Percentiles rank a stretch among this genome's conserved stretches.
Evolutionary conservation across 2,797 vertebrate genomes (phyloP).

Genomic region (Sebastolobus altivelis): DNA sequence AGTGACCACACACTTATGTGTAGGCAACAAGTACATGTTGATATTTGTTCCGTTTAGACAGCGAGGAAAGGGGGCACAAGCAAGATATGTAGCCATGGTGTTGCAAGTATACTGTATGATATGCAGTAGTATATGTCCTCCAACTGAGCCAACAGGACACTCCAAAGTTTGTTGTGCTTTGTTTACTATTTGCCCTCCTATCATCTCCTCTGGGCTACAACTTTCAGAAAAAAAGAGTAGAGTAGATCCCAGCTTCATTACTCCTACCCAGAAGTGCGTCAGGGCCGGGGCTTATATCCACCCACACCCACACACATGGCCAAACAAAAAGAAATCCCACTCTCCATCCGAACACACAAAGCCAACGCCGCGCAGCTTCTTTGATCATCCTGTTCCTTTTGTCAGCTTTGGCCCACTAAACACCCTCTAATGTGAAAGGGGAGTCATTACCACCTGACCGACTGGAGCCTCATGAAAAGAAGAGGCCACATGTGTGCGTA

Average conservation of each 20-base stretch:
- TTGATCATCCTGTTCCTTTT: constrained; percentile 68
- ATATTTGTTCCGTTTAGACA: background rate
- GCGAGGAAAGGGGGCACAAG: background rate
- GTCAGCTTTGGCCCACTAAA: constrained; percentile 61
- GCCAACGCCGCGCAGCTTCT: constrained; percentile 29
- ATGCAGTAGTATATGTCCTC: background rate
- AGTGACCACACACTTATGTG: background rate
- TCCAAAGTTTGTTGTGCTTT: constrained; percentile 3
- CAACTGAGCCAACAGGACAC: background rate
- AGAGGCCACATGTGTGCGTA: constrained; percentile 65
- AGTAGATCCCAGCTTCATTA: constrained; percentile 15
- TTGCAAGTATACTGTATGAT: background rate
- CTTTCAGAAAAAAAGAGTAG: background rate
- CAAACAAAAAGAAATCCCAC: constrained; percentile 31
- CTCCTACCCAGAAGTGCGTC: constrained; percentile 4
- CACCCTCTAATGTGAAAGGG: constrained; percentile 67
- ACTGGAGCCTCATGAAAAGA: constrained; percentile 59
- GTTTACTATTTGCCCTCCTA: background rate
- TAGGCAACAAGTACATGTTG: background rate
- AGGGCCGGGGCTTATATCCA: constrained; percentile 7
- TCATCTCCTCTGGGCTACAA: background rate
- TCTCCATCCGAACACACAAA: constrained; percentile 46
- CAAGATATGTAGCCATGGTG: background rate
- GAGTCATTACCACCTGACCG: constrained; percentile 77
- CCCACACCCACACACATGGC: constrained; percentile 37